Percentiles rank a stretch among this genome's conserved stretches.
phyloP scores from a whole-genome alignment of 2,797 vertebrate species.

The Nyctibius grandis region DNA sequence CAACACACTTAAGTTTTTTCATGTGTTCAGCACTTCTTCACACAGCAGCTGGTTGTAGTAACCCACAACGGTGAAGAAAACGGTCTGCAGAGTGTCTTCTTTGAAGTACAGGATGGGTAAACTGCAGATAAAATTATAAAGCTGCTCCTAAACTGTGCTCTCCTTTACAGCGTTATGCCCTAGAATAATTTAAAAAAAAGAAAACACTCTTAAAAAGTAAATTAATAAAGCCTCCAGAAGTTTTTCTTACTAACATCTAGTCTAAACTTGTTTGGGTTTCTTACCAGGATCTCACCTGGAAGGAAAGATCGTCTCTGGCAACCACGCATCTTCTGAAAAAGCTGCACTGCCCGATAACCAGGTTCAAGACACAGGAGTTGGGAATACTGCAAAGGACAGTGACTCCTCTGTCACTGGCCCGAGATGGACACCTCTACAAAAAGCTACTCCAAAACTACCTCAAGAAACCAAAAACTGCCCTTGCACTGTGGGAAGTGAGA shows the following conservation, averaged over 20 bases:
- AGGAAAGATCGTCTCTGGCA: background rate
- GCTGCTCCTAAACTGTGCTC: background rate
- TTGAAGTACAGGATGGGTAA: background rate
- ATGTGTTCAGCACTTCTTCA: too few species aligned
- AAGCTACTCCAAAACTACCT: background rate
- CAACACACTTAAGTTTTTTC: background rate
- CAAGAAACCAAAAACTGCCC: conserved; percentile 25
- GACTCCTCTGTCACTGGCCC: background rate
- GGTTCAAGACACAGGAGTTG: background rate
- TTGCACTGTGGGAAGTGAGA: background rate
- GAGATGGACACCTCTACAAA: background rate
- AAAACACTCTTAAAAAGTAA: background rate
- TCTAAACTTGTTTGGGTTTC: background rate
- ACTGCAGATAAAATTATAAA: background rate
- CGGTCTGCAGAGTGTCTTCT: background rate
- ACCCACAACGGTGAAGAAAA: background rate
- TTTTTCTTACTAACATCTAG: background rate
- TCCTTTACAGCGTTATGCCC: background rate
- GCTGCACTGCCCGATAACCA: fast-evolving
- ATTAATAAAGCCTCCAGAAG: background rate
- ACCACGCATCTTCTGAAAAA: background rate
- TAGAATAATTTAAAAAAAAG: background rate
- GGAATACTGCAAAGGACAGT: fast-evolving
- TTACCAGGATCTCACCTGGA: background rate
- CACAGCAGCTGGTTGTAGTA: background rate